Evolutionary conservation across 1,140 invertebrate species (phyloP), one percentile per base, ranked within the genome.

Genomic region (Aricia agestis): DNA sequence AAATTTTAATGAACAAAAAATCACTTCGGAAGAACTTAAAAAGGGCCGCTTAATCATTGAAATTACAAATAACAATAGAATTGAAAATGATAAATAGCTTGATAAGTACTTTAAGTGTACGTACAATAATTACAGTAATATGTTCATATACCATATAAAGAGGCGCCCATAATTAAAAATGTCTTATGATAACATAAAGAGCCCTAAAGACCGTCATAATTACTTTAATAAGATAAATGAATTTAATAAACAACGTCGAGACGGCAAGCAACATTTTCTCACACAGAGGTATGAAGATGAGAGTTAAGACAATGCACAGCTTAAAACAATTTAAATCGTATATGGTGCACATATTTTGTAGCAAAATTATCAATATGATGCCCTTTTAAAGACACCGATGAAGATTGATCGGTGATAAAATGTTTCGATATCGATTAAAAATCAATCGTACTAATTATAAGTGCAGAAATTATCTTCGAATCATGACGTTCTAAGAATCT

Each of bases 181-280:
- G 59, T 19, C 59, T 63, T 63, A 25, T 19, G 58, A 59, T 63
- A 63, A 63, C 59, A 63, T 63, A 63, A 63, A 19, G 18, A 63
- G 19, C 17, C 25, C 5, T 63, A 63, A 63, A 25, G 17, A 63
- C 19, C 19, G 17, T 63, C 18, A 63, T 63, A 63, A 63, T 63
- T 63, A 63, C 59, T 63, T 63, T 63, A 63, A 63, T 63, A 19
- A 63, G 59, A 63, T 19, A 63, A 63, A 63, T 63, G 59, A 19
- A 63, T 63, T 63, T 63, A 31, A 63, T 63, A 63, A 63, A 25
- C 18, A 63, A 63, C 18, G 59, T 2, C 59, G 10, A 25, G 17
- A 63, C 59, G 59, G 19, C 59, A 63, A 63, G 59, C 18, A 63
- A 19, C 59, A 63, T 63, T 63, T 63, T 63, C 59, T 63, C 59